Percentiles rank a stretch among this genome's conserved stretches.
These are phyloP conservation scores for Avahi laniger DNA, from an alignment of 2,797 vertebrate species.

Conservation along the genomic window DNA sequence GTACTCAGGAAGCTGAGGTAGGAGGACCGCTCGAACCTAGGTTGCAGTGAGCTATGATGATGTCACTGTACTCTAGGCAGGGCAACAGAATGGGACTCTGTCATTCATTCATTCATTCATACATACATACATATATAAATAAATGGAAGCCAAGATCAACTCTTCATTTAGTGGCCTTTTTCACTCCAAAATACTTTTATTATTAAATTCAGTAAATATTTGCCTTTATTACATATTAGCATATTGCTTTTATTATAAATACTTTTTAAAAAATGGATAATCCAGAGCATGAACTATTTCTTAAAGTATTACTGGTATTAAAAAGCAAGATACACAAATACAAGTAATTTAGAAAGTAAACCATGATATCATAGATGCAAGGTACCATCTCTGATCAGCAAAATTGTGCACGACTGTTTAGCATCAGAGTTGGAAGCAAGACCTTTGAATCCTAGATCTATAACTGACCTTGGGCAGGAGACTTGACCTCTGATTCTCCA, in stretches of 20 bases:
- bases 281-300: not conserved
- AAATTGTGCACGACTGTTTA: not conserved
- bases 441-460: not conserved
- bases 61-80: not conserved
- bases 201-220: not conserved
- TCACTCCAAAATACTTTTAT: not conserved
- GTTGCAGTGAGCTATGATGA: not conserved
- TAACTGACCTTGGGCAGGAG: not conserved
- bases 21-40: not conserved
- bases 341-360: conserved; percentile 24
- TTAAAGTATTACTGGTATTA: not conserved
- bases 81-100: too few species aligned
- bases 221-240: not conserved
- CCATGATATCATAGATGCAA: not conserved
- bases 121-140: not conserved
- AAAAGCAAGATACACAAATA: conserved; percentile 9
- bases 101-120: too few species aligned
- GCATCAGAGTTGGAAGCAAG: not conserved
- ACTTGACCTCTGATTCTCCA: not conserved
- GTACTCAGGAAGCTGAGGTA: not conserved
- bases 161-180: not conserved
- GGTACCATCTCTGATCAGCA: not conserved
- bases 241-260: not conserved
- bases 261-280: conserved; percentile 33
- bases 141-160: conserved; percentile 6